phyloP scores from a whole-genome alignment of 2,797 vertebrate genomes.

The Anomalospiza imberbis region DNA sequence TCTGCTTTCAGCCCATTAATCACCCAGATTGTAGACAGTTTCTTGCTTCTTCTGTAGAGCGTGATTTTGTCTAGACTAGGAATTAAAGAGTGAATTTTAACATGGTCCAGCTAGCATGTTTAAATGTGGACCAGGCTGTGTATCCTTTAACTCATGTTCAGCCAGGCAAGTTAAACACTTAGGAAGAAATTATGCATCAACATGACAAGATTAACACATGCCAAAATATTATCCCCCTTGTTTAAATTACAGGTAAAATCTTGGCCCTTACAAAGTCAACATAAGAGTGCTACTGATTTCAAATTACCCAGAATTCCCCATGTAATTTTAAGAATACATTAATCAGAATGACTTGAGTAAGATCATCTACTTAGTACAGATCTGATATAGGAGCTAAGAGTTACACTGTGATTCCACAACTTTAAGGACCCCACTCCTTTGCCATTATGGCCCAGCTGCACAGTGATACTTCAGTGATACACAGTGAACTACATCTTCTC shows the following conservation, averaged over 20 bases:
- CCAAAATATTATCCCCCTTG: not conserved
- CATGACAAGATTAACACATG: not conserved
- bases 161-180: not conserved
- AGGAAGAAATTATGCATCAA: not conserved
- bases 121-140: not conserved
- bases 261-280: not conserved
- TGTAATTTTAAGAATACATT: not conserved
- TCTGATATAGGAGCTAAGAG: not conserved
- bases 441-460: not conserved
- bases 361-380: not conserved
- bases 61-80: conserved; percentile 55
- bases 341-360: not conserved
- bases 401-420: not conserved
- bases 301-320: not conserved
- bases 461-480: fast-evolving
- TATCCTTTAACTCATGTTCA: not conserved
- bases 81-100: conserved; percentile 47
- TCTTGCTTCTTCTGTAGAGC: not conserved
- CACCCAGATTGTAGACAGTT: not conserved
- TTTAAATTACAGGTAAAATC: not conserved
- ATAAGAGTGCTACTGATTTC: not conserved
- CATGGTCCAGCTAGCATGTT: not conserved
- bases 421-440: not conserved
- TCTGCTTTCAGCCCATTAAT: conserved; percentile 63
- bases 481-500: not conserved